These are phyloP conservation scores for Drosophila mercatorum DNA, from an alignment of 2,888 invertebrate species.

Conservation along the genomic window DNA sequence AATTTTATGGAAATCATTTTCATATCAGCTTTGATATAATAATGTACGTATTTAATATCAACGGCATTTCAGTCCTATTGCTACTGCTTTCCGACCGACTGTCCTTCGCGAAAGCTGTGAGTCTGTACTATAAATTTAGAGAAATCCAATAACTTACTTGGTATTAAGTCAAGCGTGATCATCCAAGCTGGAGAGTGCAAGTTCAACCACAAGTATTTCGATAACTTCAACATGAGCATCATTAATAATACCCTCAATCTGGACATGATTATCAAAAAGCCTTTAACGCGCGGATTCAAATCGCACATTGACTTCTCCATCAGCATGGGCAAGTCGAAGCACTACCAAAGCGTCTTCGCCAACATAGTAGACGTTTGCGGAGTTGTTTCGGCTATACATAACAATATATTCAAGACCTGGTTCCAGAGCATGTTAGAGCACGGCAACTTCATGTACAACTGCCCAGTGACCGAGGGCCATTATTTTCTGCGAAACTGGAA, in stretches of 20 bases:
- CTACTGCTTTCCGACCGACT: slow-evolving; percentile 20
- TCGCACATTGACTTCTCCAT: slow-evolving; percentile 60
- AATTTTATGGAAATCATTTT: slow-evolving; percentile 21
- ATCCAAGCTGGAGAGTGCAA: slow-evolving; percentile 40
- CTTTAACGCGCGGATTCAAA: slow-evolving; percentile 48
- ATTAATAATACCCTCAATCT: slow-evolving; percentile 45
- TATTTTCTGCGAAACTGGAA: slow-evolving; percentile 58
- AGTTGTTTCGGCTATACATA: slow-evolving; percentile 44
- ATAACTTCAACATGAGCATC: slow-evolving; percentile 45
- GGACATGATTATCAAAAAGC: slow-evolving; percentile 48
- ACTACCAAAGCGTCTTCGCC: slow-evolving; percentile 64
- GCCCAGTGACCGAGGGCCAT: slow-evolving; percentile 59
- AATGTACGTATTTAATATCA: slow-evolving; percentile 28
- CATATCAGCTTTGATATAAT: slow-evolving; percentile 2
- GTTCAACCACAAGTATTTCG: slow-evolving; percentile 46
- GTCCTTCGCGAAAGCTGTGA: slow-evolving; percentile 29
- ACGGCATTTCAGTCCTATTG: neutral
- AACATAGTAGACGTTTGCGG: slow-evolving; percentile 60
- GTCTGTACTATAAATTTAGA: slow-evolving; percentile 1
- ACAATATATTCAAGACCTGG: slow-evolving; percentile 65
- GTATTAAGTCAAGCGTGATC: slow-evolving; percentile 33
- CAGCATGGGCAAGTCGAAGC: slow-evolving; percentile 47
- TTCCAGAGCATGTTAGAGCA: slow-evolving; percentile 54
- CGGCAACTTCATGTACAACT: slow-evolving; percentile 68
- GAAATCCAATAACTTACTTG: neutral